Base-by-base conservation (phyloP, 2,113 vertebrate species). In the Rhadina sibilatrix region DNA sequence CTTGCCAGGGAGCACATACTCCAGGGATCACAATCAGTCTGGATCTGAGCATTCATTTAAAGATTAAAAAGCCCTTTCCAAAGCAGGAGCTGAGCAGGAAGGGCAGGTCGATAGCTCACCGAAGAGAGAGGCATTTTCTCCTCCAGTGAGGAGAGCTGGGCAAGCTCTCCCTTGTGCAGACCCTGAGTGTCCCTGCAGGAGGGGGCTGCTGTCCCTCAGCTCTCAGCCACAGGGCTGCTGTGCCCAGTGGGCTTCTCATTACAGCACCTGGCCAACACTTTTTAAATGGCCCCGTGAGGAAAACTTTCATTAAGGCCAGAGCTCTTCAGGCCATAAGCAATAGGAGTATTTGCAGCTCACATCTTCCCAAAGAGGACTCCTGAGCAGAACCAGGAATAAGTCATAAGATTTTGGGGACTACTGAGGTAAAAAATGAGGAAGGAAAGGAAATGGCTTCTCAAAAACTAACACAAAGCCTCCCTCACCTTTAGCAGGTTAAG, bases 51-150 rank as follows among this genome's bases (percentile, higher is more conserved):
- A 79, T 83, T 81, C 72, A 81, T 57, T 92, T 92, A 64, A 78
- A 92, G 93, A 93, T 81, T 93, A 92, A 93, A 95, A 93, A 93
- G 72, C 69, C 49, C 9, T 64, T 95, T 81, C 68, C 8, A 8
- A 90, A 2, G 15, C 0, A 0, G 59, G 27, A 74, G 86, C 65
- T 87, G 68, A 93, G 83, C 37, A 80, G 27, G 27, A 92, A 89
- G 56, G 80, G 56, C 64, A 60, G 83, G 47, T 46, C 1, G 0
- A 85, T 5, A 94, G 38, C 88, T 75, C 54, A 25, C 37, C 0
- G 0, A 87, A 74, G 85, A 70, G 12, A 81, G 49, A 91, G 33
- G 37, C 1, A 3, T 16, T 40, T 93, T 83, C 47, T 93, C 47
- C 54, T 70, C 82, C 52, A 44, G 54, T 0, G 3, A 57, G 61